Evolutionary conservation across 2,888 invertebrate genomes (phyloP), one percentile per base, ranked within the genome.

Genomic region (Galeopsomyia nigrocyanea): DNA sequence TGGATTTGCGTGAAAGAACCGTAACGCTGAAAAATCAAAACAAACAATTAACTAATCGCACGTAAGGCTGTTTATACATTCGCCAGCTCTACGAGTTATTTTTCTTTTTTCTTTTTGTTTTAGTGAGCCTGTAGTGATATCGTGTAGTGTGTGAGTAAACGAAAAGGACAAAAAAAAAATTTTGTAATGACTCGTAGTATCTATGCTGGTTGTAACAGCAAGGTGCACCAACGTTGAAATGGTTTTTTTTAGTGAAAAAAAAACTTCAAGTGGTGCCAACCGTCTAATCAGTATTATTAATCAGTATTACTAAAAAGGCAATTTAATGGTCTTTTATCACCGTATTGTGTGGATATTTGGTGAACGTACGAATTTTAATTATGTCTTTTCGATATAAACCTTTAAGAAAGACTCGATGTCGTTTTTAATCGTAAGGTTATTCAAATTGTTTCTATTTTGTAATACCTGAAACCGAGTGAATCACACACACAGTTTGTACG

Each of bases 161-260:
- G 16, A 47, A 39, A 22, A 61, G 17, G n/a, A 56, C 39, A n/a
- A 63, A 16, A 51, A 10, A 22, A 68, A 63, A 75, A 68, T 77
- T 79, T 79, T 79, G 57, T 77, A 77, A 77, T 51, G 21, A 71
- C 57, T 67, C 26, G 31, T 73, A 64, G 64, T 65, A 58, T 63
- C 57, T 19, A 67, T 5, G 57, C 53, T 70, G 63, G 58, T 70
- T 67, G 73, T 70, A 63, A 70, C 22, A 70, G 65, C 75, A 75
- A 74, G 26, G 58, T 74, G 76, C 74, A 75, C 69, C 74, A 78
- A 77, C 67, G 75, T 78, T 75, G 73, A 63, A 67, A 31, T 39
- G 26, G 26, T 78, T 78, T 79, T 79, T 39, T 80, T 75, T 78
- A 79, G 77, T 66, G 75, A 75, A 62, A 60, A 31, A 10, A 62